These are phyloP conservation scores for Scarus forsteni DNA, from an alignment of 2,797 vertebrate genomes.

Conservation along the genomic window DNA sequence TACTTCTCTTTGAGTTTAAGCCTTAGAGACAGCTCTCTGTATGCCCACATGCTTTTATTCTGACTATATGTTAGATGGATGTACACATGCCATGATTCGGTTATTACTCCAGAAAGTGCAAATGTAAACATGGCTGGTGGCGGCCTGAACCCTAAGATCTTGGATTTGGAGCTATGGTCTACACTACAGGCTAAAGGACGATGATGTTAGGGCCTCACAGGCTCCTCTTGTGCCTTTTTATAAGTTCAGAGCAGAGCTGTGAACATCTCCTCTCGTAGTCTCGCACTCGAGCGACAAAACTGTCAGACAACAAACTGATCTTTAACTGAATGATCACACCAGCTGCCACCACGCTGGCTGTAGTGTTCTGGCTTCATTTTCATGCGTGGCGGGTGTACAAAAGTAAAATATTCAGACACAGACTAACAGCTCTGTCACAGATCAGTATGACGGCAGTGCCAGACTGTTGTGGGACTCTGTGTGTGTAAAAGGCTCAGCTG, in stretches of 20 bases:
- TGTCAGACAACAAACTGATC: not conserved
- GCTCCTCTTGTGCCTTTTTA: not conserved
- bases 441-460: slow-evolving; percentile 9
- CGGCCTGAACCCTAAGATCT: not conserved
- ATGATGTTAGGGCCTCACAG: not conserved
- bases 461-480: not conserved
- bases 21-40: too few relatives aligned
- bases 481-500: slow-evolving; percentile 36
- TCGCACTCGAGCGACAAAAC: not conserved
- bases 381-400: not conserved
- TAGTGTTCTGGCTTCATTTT: not conserved
- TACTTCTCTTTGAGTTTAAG: too few relatives aligned
- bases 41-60: too few relatives aligned
- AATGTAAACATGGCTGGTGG: too few relatives aligned
- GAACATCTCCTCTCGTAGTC: not conserved
- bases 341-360: not conserved
- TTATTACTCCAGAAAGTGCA: too few relatives aligned
- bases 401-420: not conserved
- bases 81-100: too few relatives aligned
- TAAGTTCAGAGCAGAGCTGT: not conserved
- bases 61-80: too few relatives aligned
- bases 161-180: too few relatives aligned
- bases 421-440: slow-evolving; percentile 1
- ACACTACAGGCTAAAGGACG: too few relatives aligned
- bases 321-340: not conserved